Base-by-base conservation (phyloP, 2,113 vertebrate species). In the Oreochromis niloticus region DNA sequence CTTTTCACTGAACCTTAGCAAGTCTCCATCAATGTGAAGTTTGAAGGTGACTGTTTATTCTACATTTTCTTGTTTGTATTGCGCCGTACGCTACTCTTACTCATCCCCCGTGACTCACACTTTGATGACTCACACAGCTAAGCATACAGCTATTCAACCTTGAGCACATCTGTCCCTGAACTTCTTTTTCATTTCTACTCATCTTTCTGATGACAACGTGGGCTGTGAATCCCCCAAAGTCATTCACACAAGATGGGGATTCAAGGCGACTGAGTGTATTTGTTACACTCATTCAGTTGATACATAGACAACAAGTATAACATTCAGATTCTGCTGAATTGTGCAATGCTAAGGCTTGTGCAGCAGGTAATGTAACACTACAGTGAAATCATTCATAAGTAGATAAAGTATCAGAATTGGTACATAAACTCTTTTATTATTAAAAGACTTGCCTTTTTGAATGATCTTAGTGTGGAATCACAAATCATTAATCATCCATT, bases 91-190 rank as follows among this genome's bases (percentile, higher is more conserved):
- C 32, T 32, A 8, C n/a, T 39, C 12, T 88, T 84, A 79, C 81
- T 91, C 81, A 84, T 85, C 80, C 56, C 41, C 32, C 32, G 14
- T 91, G 88, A 91, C 86, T 94, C 90, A 91, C 22, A 61, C 59
- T 7, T 27, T 4, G 32, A 87, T 93, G 91, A 93, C 85, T 91
- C 91, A 87, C 30, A n/a, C 32, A 81, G 50, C 30, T 41, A 66
- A 4, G 39, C 41, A 56, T 84, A 48, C 48, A 91, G 6, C 46
- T 17, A 7, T 19, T 57, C 32, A 81, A 30, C 46, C 50, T 75
- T 19, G 9, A 71, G 85, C 56, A 66, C 36, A 8, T 75, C 54
- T 71, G 80, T 88, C 66, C 83, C 87, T 83, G 34, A 75, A 30
- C 16, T 1, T 80, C 14, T 22, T 78, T 66, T 83, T 48, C 12